phyloP scores from a whole-genome alignment of 2,113 vertebrate genomes.

The Microcebus jonahi region DNA sequence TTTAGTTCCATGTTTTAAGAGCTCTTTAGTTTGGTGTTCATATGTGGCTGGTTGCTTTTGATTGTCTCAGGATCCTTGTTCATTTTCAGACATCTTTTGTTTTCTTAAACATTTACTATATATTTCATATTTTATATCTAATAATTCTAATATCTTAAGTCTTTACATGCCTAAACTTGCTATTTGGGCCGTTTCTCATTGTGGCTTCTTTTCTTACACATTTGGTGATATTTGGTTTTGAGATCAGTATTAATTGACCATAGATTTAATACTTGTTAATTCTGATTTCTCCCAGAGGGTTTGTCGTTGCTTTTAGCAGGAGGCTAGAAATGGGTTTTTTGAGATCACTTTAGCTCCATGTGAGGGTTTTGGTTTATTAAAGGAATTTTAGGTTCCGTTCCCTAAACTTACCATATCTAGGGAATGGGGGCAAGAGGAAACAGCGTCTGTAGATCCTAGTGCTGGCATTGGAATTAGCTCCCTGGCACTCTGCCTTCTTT shows the following conservation, averaged over 20 bases:
- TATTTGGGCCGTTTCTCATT: neutral
- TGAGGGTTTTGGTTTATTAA: neutral
- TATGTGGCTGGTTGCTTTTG: neutral
- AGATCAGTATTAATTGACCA: neutral
- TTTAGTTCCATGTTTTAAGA: neutral
- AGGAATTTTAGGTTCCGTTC: neutral
- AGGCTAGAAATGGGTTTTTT: constrained; percentile 1
- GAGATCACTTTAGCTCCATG: neutral
- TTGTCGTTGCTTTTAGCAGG: constrained; percentile 6
- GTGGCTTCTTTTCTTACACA: neutral
- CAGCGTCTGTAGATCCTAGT: neutral
- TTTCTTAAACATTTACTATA: neutral
- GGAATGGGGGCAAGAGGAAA: neutral
- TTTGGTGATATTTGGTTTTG: constrained; percentile 12
- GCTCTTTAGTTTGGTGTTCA: neutral
- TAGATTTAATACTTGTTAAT: constrained; percentile 7
- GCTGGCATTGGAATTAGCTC: neutral
- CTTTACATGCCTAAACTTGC: neutral
- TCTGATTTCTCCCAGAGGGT: neutral
- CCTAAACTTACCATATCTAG: neutral
- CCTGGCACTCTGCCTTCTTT: neutral
- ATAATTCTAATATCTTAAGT: neutral
- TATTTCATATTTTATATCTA: neutral
- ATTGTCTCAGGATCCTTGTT: neutral
- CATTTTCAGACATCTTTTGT: neutral